Base-by-base conservation (phyloP, 1,140 invertebrate species). In the Zophobas atratus region DNA sequence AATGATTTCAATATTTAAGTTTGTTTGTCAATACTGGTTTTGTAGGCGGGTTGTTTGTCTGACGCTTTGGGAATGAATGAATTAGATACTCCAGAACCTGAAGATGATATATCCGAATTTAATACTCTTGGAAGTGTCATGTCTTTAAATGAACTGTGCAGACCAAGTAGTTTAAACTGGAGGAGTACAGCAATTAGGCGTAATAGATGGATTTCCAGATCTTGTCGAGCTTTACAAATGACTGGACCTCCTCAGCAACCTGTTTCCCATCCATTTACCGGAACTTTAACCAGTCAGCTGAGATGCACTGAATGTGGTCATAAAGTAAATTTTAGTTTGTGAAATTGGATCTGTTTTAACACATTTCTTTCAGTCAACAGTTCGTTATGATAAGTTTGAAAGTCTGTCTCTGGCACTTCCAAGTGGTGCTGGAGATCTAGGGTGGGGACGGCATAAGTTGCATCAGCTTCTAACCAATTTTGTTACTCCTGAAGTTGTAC, bases 371-470 rank as follows among this genome's bases (percentile, higher is more conserved):
- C 86, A 95, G 91, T 94, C 94, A 81, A 92, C 94, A 0, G 92
- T 97, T 6, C 92, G 93, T 20, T 97, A 96, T 85, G 96, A 98
- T 84, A 95, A 95, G 84, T 96, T 97, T 84, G 95, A 97, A 85
- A 96, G 94, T 83, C 88, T 98, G 32, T 96, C 95, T 0, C 86
- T 98, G 33, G 90, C 90, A 63, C 84, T 96, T 51, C 94, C 94
- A 36, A 86, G 89, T n/a, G 85, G 86, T 33, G 88, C 87, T 48
- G 85, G 88, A 79, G 85, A 87, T 81, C 84, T 90, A 82, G 81
- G 87, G 83, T 90, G 88, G 85, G 81, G 88, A 79, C 85, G 89
- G 79, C 83, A 92, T 81, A 91, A 90, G 76, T 70, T 96, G 79
- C 87, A 92, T 83, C 89, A 93, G 81, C 83, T 98, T 41, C 87